These are phyloP conservation scores for Stegophylla sp. DNA, from an alignment of 2,888 invertebrate species.

Conservation along the genomic window DNA sequence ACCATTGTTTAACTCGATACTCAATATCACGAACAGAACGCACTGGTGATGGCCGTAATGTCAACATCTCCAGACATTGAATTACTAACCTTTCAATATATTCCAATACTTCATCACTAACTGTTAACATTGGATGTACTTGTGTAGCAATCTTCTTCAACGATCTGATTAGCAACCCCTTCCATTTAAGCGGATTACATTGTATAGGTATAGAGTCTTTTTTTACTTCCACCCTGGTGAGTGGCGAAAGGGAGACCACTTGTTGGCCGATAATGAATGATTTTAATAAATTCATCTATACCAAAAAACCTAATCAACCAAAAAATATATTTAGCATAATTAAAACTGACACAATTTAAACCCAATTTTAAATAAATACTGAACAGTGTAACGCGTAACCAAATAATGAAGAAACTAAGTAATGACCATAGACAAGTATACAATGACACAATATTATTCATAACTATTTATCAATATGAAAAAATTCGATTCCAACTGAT, in stretches of 20 bases:
- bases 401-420: no score
- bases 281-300: no score
- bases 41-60: slow-evolving; percentile 80
- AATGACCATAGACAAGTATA: no score
- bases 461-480: no score
- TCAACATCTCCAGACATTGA: slow-evolving; percentile 85
- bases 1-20: slow-evolving; percentile 86
- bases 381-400: no score
- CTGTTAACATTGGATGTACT: slow-evolving; percentile 84
- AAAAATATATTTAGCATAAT: no score
- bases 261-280: background rate
- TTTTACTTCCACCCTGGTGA: slow-evolving; percentile 67
- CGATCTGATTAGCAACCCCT: slow-evolving; percentile 84
- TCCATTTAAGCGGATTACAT: slow-evolving; percentile 85
- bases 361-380: no score
- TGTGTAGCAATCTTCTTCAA: slow-evolving; percentile 85
- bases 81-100: slow-evolving; percentile 92
- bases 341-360: no score
- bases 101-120: slow-evolving; percentile 86
- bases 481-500: no score
- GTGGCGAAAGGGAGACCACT: slow-evolving; percentile 37
- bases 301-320: no score
- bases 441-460: no score
- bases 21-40: slow-evolving; percentile 90
- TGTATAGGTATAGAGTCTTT: slow-evolving; percentile 64